phyloP scores from a whole-genome alignment of 2,888 invertebrate genomes.

The Nephrotoma flavescens region DNA sequence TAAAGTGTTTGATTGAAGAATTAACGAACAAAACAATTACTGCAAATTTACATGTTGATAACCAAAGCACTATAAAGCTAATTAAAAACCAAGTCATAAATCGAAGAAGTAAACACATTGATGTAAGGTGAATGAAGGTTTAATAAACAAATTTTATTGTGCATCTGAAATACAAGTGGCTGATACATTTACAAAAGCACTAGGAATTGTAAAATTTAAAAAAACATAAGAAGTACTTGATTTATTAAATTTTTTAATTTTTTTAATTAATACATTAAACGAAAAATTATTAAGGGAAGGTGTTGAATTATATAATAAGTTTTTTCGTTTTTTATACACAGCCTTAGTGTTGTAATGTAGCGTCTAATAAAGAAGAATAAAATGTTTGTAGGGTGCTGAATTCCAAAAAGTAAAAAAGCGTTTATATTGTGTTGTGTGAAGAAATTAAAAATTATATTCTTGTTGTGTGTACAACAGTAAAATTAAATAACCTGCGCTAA shows the following conservation, averaged over 20 bases:
- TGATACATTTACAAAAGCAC: no score
- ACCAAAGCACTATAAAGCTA: background rate
- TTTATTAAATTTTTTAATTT: background rate
- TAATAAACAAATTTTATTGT: constrained; percentile 7
- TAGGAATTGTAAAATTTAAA: background rate
- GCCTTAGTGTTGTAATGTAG: no score
- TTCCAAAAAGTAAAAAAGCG: no score
- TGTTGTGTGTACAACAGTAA: no score
- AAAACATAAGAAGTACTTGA: background rate
- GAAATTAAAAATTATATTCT: no score
- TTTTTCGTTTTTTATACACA: no score
- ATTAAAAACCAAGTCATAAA: background rate
- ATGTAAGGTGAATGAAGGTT: constrained; percentile 7
- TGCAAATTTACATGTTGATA: background rate
- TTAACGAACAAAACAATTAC: background rate
- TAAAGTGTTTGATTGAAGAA: no score
- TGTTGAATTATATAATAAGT: background rate
- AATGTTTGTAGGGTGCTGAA: no score
- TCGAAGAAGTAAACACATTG: constrained; percentile 9
- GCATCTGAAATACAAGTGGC: no score
- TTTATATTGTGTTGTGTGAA: no score
- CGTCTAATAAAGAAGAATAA: no score
- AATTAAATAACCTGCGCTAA: no score
- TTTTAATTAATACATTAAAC: background rate
- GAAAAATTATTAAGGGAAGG: background rate